Evolutionary conservation across 2,797 vertebrate species (phyloP).

Genomic region (Pantherophis alleghaniensis): DNA sequence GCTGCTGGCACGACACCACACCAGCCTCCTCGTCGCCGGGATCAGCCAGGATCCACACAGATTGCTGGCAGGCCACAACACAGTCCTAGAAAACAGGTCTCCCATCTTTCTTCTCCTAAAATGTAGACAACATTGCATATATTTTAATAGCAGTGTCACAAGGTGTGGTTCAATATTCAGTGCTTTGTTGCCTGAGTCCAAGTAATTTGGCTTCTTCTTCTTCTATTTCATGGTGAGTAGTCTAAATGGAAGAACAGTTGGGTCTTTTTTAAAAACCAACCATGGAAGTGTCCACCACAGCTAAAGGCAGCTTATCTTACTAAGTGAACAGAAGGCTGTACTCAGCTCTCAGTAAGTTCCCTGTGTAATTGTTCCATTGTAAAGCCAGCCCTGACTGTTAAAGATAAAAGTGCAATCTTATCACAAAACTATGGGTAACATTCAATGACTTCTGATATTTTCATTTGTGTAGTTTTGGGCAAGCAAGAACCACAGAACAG

Average conservation of each 20-base stretch:
- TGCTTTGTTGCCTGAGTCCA: neutral
- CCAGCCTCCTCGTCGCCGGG: too few relatives aligned
- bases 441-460: neutral
- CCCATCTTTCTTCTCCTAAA: neutral
- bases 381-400: neutral
- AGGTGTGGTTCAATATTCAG: neutral
- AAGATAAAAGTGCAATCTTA: neutral
- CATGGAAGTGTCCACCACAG: neutral
- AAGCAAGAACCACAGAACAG: constrained; percentile 10
- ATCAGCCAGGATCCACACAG: too few relatives aligned
- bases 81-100: neutral
- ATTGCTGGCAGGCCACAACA: too few relatives aligned
- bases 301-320: neutral
- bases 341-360: neutral
- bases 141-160: neutral
- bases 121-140: neutral
- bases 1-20: too few relatives aligned
- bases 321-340: neutral
- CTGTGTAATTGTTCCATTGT: neutral
- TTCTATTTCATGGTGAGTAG: neutral
- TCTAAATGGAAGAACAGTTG: neutral
- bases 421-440: neutral
- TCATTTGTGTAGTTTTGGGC: neutral
- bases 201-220: neutral
- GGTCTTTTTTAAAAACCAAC: neutral